Base-by-base conservation (phyloP, 92 coral and sea anemone species). In the Isaurus tuberculatus region DNA sequence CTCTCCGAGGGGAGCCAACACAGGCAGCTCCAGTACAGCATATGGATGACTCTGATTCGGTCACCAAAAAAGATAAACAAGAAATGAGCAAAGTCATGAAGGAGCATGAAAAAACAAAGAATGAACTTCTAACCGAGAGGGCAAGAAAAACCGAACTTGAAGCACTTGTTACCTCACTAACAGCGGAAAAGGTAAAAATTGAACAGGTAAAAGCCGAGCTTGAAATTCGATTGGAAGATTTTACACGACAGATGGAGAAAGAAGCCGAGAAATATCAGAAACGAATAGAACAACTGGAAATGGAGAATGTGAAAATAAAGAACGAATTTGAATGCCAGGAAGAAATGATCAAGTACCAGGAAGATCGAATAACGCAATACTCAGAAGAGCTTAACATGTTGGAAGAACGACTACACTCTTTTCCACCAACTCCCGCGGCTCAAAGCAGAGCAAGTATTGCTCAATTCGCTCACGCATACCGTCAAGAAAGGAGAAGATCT, bases 311-410 rank as follows among this genome's bases (percentile, higher is more conserved):
- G 68, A 94, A 91, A 64, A 69, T 86, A 70, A 83, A 85, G 4
- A 79, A 90, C 58, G 99, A 97, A 71, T 63, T 91, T n/a, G 97
- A 97, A 77, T 91, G 95, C 80, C 95, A 97, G 79, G 98, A 97
- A 58, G 99, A 97, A 84, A 97, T 97, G 85, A 97, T 97, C 70
- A 96, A 94, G 77, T 90, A 92, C 72, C 99, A 97, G 31, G 98
- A 97, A 71, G 97, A 94, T 32, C 83, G 98, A 29, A 90, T 97
- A 16, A 83, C 87, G 61, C 98, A 94, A 83, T 95, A 88, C 40
- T 86, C 92, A 48, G 98, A 91, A 68, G 99, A 97, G 69, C 89
- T 97, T 68, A 92, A 90, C 23, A 36, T 83, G 1, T 37, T 93
- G 17, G 95, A 94, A 70, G 98, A 94, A 32, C 87, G 90, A 65